A percentile compares a stretch with the other conserved stretches of the same genome.
Evolutionary conservation across 92 coral and sea anemone genomes (phyloP).

Genomic region (Palythoa grandis): DNA sequence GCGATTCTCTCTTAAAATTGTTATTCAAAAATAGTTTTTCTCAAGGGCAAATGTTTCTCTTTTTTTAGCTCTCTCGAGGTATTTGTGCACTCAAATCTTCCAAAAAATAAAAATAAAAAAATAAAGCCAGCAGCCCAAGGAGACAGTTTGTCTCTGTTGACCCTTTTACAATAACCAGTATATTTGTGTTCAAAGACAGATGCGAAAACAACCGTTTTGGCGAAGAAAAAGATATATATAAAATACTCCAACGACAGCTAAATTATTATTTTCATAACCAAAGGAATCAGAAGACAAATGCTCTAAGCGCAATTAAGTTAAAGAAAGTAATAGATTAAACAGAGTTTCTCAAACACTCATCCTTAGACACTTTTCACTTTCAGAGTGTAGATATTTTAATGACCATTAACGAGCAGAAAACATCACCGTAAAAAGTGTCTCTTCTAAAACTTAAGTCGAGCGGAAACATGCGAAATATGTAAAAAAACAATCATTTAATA

Average conservation of each 20-base stretch:
- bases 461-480: constrained; percentile 43
- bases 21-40: not conserved
- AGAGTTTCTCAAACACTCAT: constrained; percentile 22
- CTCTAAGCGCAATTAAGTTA: constrained; percentile 8
- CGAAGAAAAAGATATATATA: not conserved
- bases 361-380: constrained; percentile 19
- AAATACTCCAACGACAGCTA: constrained; percentile 2
- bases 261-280: constrained; percentile 3
- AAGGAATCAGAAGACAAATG: not conserved
- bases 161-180: constrained; percentile 18
- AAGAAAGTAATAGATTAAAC: constrained; percentile 35
- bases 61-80: constrained; percentile 26
- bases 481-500: constrained; percentile 28
- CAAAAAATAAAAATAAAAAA: constrained; percentile 10
- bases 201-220: constrained; percentile 32
- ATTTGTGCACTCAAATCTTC: constrained; percentile 25
- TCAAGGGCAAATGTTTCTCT: constrained; percentile 20
- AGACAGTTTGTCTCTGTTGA: constrained; percentile 46
- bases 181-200: constrained; percentile 28
- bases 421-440: constrained; percentile 23
- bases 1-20: not conserved
- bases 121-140: not conserved
- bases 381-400: constrained; percentile 37
- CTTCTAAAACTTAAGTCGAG: constrained; percentile 13
- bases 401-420: constrained; percentile 38